Base-by-base conservation (phyloP, 2,797 vertebrate species). In the Pangasius djambal region DNA sequence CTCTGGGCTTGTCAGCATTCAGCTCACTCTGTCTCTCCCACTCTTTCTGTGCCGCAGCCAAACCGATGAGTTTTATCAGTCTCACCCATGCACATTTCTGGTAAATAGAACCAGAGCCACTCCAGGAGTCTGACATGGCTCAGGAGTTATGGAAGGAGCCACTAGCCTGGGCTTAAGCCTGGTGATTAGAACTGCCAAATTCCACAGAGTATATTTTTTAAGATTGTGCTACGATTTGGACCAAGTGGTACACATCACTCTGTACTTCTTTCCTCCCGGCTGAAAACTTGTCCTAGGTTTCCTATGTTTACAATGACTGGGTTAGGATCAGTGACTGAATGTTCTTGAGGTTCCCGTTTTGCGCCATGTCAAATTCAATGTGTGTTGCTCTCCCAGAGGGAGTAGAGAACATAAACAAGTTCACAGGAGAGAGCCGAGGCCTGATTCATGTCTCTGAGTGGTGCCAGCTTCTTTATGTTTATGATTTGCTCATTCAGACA, bases 401-500 rank as follows among this genome's bases (percentile, higher is more conserved):
- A 90, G 75, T 67, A 79, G 67, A 91, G 83, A 84, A 37, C 22
- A 72, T 78, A 4, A 18, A 50, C 40, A 75, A 48, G 67, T 86
- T 85, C 57, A 7, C 37, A 31, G 55, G 31, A 59, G 55, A 90
- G 89, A 87, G 89, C 85, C 44, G 61, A 91, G 78, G 44, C 86
- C 81, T 90, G 79, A 88, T 92, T 89, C 67, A 89, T 87, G 78
- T 86, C 89, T 87, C 44, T 84, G 34, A 85, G 86, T 77, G 3
- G 74, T 70, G 69, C 69, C 57, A 7, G 87, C 50, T 57, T 82
- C 81, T 84, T 90, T 84, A 92, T 86, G 86, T 63, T 83, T 89
- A 79, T 87, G 77, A 69, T 89, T 92, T 89, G 31, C 78, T 89
- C 88, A 88, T 87, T 89, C 81, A 89, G 85, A 85, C 67, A 13